phyloP scores from a whole-genome alignment of 2,113 vertebrate genomes.

The Oostethus manadensis region DNA sequence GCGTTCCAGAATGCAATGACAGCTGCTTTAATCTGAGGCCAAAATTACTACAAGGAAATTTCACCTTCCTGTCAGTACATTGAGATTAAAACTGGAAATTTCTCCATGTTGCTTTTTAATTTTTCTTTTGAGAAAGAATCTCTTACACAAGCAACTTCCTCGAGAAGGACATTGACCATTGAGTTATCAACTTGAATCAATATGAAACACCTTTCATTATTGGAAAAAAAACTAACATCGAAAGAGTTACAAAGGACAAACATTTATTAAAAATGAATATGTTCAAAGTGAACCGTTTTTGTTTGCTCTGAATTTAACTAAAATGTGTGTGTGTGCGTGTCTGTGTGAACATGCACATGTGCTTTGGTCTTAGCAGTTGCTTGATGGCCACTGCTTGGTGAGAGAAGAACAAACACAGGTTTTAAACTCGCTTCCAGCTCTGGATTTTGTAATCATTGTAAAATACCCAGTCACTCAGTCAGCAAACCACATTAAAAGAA shows the following conservation, averaged over 20 bases:
- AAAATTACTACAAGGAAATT: constrained; percentile 36
- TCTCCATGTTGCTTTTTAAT: constrained; percentile 28
- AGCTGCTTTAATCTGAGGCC: constrained; percentile 32
- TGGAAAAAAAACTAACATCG: constrained; percentile 52
- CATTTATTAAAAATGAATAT: constrained; percentile 32
- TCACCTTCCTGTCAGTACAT: constrained; percentile 50
- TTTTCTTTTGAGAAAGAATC: constrained; percentile 38
- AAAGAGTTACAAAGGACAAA: constrained; percentile 37
- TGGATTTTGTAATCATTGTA: constrained; percentile 4
- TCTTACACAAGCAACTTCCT: constrained; percentile 21
- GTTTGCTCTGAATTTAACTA: constrained; percentile 22
- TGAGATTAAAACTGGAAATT: constrained; percentile 46
- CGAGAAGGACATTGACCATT: constrained; percentile 55
- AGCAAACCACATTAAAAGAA: constrained; percentile 2
- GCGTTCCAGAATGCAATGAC: constrained; percentile 31
- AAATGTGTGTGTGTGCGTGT: background rate
- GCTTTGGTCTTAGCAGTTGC: background rate
- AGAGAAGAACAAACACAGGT: constrained; percentile 19
- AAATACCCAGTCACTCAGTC: constrained; percentile 2
- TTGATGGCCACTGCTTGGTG: constrained; percentile 6
- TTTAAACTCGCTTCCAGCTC: constrained; percentile 11
- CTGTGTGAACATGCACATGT: too few relatives aligned
- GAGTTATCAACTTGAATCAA: constrained; percentile 62
- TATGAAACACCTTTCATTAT: constrained; percentile 71
- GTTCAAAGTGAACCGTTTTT: constrained; percentile 38